These are phyloP conservation scores for Cathartes aura DNA, from an alignment of 2,113 vertebrate genomes.

Conservation along the genomic window DNA sequence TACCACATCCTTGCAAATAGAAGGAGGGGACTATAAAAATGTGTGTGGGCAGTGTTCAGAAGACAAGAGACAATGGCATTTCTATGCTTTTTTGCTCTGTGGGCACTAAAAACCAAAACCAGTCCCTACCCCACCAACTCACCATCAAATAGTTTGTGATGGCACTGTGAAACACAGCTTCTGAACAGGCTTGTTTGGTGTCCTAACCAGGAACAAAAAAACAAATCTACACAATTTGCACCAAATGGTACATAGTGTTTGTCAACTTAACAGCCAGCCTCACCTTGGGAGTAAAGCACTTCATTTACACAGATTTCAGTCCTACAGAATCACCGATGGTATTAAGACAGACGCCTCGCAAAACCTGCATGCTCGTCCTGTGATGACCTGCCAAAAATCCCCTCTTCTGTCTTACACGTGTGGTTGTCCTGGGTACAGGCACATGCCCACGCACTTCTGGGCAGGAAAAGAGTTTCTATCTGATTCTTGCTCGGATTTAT, in stretches of 20 bases:
- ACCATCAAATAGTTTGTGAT: background rate
- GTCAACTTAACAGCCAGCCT: background rate
- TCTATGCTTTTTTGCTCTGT: background rate
- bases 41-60: background rate
- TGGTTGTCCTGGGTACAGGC: background rate
- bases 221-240: background rate
- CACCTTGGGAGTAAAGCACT: background rate
- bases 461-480: background rate
- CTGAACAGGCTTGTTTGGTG: background rate
- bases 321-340: background rate
- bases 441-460: background rate
- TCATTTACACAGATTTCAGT: background rate
- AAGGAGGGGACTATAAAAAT: background rate
- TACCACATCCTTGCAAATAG: constrained; percentile 18
- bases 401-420: fast-evolving
- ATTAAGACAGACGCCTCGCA: background rate
- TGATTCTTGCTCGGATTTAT: constrained; percentile 35
- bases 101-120: background rate
- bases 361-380: background rate
- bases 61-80: constrained; percentile 4
- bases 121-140: background rate
- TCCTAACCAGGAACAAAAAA: background rate
- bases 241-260: background rate
- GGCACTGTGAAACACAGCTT: background rate
- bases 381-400: background rate